These are phyloP conservation scores for Okapia johnstoni DNA, from an alignment of 2,113 vertebrate genomes.

Conservation along the genomic window DNA sequence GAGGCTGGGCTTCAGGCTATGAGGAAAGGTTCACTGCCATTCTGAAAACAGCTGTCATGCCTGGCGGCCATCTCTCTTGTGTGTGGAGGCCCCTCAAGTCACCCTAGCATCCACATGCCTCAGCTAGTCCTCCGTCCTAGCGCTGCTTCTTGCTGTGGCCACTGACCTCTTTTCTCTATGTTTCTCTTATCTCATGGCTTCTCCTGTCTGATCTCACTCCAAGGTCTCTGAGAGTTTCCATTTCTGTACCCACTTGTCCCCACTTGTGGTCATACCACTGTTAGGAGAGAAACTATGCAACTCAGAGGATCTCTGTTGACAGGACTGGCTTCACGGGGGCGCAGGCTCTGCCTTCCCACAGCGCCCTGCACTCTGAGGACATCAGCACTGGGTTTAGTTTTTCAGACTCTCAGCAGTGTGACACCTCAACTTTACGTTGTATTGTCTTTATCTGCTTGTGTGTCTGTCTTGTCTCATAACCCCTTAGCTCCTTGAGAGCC, in stretches of 20 bases:
- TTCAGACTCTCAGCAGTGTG: background rate
- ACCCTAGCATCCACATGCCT: background rate
- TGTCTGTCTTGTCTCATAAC: background rate
- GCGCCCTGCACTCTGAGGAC: background rate
- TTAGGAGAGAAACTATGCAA: background rate
- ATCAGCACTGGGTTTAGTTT: background rate
- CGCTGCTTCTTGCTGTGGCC: background rate
- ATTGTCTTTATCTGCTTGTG: background rate
- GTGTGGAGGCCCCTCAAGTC: background rate
- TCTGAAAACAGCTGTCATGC: background rate
- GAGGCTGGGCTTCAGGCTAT: background rate
- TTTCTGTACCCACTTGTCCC: background rate
- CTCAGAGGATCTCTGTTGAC: background rate
- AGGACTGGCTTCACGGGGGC: accelerated
- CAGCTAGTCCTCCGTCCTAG: background rate
- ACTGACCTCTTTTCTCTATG: background rate
- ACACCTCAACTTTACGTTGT: background rate
- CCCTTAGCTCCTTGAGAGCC: background rate
- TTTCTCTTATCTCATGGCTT: background rate
- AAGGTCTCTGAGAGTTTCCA: background rate
- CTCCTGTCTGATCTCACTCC: background rate
- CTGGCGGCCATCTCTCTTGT: background rate
- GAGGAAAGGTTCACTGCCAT: background rate
- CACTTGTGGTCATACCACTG: background rate
- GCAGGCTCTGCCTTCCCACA: no score